Evolutionary conservation across 2,888 invertebrate genomes (phyloP).

Genomic region (Eristalis pertinax): DNA sequence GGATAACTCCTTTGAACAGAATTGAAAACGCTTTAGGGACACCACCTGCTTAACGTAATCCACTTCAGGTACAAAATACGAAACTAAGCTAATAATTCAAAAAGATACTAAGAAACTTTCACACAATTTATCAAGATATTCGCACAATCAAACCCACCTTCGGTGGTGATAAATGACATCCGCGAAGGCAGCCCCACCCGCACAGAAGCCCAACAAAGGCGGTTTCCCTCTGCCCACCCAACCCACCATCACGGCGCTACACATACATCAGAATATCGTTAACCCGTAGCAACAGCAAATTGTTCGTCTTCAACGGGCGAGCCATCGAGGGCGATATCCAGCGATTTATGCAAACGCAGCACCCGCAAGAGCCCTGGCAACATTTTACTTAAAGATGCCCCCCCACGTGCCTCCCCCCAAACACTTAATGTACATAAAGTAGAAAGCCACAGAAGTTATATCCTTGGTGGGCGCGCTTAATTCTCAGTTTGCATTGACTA

Average conservation of each 20-base stretch:
- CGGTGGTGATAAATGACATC: neutral
- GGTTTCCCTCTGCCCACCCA: too few relatives aligned
- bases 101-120: neutral
- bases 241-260: neutral
- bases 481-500: conserved; percentile 57
- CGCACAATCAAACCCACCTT: neutral
- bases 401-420: conserved; percentile 22
- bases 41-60: neutral
- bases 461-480: conserved; percentile 53
- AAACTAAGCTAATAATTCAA: neutral
- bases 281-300: conserved; percentile 41
- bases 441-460: conserved; percentile 51
- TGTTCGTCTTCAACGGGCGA: conserved; percentile 35
- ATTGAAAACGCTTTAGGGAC: neutral
- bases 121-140: neutral
- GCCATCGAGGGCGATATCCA: conserved; percentile 59
- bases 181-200: neutral
- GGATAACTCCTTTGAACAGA: too few relatives aligned
- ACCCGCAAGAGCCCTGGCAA: neutral
- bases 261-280: conserved; percentile 29
- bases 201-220: neutral
- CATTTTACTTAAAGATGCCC: conserved; percentile 18
- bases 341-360: conserved; percentile 65
- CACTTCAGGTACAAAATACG: neutral
- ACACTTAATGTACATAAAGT: conserved; percentile 47